Evolutionary conservation across 2,113 vertebrate species (phyloP).

Genomic region (Xiphorhynchus elegans): DNA sequence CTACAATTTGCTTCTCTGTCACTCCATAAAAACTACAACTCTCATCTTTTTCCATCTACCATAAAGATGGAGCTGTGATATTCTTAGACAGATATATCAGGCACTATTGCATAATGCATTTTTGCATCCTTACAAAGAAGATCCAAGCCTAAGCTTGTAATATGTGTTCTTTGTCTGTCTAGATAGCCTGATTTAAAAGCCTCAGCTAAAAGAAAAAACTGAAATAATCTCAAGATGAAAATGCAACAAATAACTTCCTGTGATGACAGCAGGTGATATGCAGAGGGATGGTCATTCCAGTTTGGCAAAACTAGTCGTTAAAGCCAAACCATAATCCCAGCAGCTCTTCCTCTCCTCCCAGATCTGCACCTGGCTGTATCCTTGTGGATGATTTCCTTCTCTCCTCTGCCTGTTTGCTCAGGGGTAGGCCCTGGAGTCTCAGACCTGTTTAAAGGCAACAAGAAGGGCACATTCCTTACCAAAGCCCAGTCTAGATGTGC

Average conservation of each 20-base stretch:
- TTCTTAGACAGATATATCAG: background rate
- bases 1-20: conserved; percentile 5
- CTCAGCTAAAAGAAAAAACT: background rate
- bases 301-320: background rate
- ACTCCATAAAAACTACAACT: background rate
- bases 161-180: background rate
- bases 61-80: background rate
- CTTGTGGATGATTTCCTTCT: background rate
- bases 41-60: background rate
- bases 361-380: background rate
- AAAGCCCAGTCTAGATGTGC: accelerated
- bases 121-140: background rate
- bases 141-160: background rate
- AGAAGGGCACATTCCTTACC: accelerated
- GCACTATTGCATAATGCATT: background rate
- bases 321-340: background rate
- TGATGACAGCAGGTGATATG: background rate
- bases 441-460: background rate
- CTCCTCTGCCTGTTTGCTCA: background rate
- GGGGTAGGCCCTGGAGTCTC: background rate
- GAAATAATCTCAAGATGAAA: background rate
- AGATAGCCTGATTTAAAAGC: background rate
- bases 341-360: background rate
- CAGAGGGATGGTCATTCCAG: background rate
- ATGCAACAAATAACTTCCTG: background rate